phyloP scores from a whole-genome alignment of 1,140 invertebrate genomes.

The Latrodectus geometricus region DNA sequence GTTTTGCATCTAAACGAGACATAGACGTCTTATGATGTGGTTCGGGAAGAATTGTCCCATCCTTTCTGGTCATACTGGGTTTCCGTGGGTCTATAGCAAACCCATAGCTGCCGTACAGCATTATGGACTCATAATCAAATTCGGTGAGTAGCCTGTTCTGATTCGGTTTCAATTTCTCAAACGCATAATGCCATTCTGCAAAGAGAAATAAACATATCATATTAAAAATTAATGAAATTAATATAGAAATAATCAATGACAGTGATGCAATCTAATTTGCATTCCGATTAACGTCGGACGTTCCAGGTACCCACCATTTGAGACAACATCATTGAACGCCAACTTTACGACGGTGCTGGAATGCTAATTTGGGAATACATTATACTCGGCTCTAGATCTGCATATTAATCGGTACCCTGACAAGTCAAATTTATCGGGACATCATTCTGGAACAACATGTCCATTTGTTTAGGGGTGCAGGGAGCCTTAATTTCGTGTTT shows the following conservation, averaged over 20 bases:
- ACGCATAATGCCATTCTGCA: constrained; percentile 3
- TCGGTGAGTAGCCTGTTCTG: constrained; percentile 48
- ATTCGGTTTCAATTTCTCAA: constrained; percentile 31
- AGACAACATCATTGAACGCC: no score
- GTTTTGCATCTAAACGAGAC: neutral
- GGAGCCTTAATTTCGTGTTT: no score
- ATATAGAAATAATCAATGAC: neutral
- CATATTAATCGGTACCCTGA: no score
- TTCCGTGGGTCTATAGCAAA: constrained; percentile 65
- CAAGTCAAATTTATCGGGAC: no score
- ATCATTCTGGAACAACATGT: no score
- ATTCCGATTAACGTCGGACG: no score
- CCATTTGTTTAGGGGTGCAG: no score
- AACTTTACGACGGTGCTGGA: no score
- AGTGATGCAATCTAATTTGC: no score
- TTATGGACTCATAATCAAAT: constrained; percentile 68
- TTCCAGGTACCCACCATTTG: no score
- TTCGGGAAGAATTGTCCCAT: constrained; percentile 42
- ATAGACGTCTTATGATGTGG: neutral
- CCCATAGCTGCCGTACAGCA: constrained; percentile 68
- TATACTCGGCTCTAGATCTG: no score
- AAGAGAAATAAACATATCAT: neutral
- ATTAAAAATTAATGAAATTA: neutral
- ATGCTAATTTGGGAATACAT: no score
- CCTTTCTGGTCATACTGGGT: constrained; percentile 66